A percentile compares a stretch with the other conserved stretches of the same genome.
Evolutionary conservation across 2,888 invertebrate genomes (phyloP).

Genomic region (Oscheius onirici): DNA sequence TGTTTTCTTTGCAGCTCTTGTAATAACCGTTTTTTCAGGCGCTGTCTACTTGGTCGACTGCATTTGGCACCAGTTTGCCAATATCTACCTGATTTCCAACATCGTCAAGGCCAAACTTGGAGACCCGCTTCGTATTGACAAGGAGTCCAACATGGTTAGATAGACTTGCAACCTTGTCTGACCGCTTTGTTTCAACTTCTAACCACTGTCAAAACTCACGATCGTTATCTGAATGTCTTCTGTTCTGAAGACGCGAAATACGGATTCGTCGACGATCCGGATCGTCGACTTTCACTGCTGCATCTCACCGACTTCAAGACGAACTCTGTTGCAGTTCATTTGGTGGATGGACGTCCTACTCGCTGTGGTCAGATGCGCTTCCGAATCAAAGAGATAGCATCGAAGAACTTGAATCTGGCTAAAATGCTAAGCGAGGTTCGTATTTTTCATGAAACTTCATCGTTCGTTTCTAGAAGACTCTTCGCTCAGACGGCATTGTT

Average conservation of each 20-base stretch:
- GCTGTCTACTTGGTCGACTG: not conserved
- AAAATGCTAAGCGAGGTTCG: not conserved
- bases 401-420: not conserved
- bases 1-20: not conserved
- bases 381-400: not conserved
- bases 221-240: not conserved
- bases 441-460: not conserved
- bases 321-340: not conserved
- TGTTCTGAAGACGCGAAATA: not conserved
- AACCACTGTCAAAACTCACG: not conserved
- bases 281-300: conserved; percentile 4
- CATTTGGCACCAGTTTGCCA: conserved; percentile 1
- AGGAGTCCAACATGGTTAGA: not conserved
- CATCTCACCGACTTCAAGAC: conserved; percentile 6
- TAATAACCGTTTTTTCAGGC: no score
- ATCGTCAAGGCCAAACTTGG: not conserved
- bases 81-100: conserved; percentile 10
- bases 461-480: not conserved
- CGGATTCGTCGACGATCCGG: conserved; percentile 13
- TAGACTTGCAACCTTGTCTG: not conserved
- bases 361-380: conserved; percentile 6
- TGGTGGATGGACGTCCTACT: not conserved
- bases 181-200: not conserved
- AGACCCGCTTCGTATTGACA: not conserved
- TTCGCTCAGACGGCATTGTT: not conserved